Conservation (phyloP, 2,113 vertebrate species). For the Hippocampus barbouri region DNA sequence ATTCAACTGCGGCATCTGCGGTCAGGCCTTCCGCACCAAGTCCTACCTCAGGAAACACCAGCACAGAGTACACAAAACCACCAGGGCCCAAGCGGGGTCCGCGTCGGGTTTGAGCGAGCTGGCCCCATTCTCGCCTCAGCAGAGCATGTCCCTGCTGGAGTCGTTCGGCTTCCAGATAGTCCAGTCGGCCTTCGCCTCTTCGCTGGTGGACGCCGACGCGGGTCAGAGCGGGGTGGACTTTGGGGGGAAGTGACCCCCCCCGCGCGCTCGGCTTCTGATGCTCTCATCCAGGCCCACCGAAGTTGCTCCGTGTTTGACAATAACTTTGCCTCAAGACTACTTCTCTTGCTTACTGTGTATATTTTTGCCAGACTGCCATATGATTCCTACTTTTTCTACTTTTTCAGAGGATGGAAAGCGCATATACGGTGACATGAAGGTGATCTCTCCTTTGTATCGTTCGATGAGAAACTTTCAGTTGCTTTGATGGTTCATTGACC, state of each 20-base stretch:
- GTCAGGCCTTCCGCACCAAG: constrained; percentile 97
- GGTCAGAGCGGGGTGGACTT: constrained; percentile 88
- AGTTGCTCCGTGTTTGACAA: constrained; percentile 49
- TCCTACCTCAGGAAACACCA: constrained; percentile 99
- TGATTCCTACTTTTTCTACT: constrained; percentile 57
- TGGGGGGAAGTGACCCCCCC: constrained; percentile 82
- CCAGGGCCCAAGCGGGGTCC: constrained; percentile 65
- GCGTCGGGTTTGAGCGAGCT: constrained; percentile 78
- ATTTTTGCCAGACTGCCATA: constrained; percentile 63
- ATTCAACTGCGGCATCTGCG: constrained; percentile 88
- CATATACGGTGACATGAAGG: constrained; percentile 34
- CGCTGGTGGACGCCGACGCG: constrained; percentile 89
- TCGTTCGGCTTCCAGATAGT: constrained; percentile 99
- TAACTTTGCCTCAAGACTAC: constrained; percentile 60
- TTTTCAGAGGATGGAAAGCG: constrained; percentile 48
- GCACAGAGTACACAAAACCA: constrained; percentile 90
- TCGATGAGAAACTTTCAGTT: constrained; percentile 15
- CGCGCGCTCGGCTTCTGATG: constrained; percentile 16
- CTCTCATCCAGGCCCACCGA: constrained; percentile 44
- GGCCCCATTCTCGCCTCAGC: constrained; percentile 91
- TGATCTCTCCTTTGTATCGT: constrained; percentile 39
- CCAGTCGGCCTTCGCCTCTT: constrained; percentile 96
- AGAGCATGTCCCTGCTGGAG: constrained; percentile 98
- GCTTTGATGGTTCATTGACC: constrained; percentile 26
- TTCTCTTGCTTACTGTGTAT: constrained; percentile 55